Evolutionary conservation across 1,140 invertebrate species (phyloP).

Genomic region (Drosophila rufa): DNA sequence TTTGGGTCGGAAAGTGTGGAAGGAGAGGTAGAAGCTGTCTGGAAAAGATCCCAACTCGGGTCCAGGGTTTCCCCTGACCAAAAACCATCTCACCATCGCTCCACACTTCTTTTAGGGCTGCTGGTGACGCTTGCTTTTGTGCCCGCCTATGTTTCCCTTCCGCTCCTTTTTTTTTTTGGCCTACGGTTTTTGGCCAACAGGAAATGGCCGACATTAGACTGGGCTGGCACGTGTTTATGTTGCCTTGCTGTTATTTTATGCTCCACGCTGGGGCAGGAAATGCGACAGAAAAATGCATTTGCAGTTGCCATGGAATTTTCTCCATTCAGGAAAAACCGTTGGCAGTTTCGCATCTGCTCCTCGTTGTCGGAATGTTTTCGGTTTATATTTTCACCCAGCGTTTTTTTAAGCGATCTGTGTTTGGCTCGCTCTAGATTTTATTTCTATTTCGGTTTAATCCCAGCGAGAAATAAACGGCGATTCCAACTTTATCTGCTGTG

Average conservation of each 20-base stretch:
- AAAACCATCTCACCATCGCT: constrained; percentile 7
- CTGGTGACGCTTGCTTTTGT: constrained; percentile 49
- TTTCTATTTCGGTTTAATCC: constrained; percentile 33
- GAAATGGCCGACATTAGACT: constrained; percentile 80
- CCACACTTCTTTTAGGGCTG: constrained; percentile 41
- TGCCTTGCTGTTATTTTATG: constrained; percentile 62
- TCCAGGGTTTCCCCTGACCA: constrained; percentile 33
- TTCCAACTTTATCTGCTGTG: constrained; percentile 12
- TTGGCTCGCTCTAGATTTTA: constrained; percentile 20
- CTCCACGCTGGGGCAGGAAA: constrained; percentile 53
- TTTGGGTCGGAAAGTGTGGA: not conserved
- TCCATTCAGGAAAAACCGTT: constrained; percentile 37
- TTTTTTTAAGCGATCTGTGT: constrained; percentile 28
- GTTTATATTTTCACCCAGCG: constrained; percentile 5
- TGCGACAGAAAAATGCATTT: constrained; percentile 61
- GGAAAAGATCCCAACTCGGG: constrained; percentile 33
- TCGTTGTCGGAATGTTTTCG: constrained; percentile 6
- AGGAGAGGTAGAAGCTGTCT: constrained; percentile 34
- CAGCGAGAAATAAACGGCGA: constrained; percentile 27
- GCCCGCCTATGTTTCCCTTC: constrained; percentile 42
- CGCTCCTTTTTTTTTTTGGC: constrained; percentile 22
- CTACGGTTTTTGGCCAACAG: constrained; percentile 69
- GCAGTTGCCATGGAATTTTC: constrained; percentile 48
- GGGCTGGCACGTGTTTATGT: constrained; percentile 72
- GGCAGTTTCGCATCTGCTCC: constrained; percentile 39